These are phyloP conservation scores for Acleris laterana DNA, from an alignment of 2,888 invertebrate species.

Conservation along the genomic window DNA sequence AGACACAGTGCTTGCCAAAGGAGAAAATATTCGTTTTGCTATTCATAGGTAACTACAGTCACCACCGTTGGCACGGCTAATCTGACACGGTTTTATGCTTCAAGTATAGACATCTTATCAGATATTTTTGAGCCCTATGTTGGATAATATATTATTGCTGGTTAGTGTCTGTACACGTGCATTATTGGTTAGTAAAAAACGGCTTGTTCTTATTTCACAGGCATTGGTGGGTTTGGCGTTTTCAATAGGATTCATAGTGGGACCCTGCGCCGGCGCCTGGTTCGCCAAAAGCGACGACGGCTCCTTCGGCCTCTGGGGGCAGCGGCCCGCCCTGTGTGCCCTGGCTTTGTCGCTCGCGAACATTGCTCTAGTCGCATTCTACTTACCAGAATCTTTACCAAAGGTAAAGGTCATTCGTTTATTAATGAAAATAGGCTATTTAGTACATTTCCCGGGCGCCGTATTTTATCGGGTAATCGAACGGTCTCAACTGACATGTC, in stretches of 20 bases:
- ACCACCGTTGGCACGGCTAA: no score
- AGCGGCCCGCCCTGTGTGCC: constrained; percentile 92
- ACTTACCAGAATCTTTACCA: constrained; percentile 93
- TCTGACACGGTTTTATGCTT: no score
- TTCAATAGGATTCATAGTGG: constrained; percentile 98
- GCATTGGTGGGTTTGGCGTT: constrained; percentile 99
- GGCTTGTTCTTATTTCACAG: constrained; percentile 78
- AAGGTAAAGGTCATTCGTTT: constrained; percentile 75
- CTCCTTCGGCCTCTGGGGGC: constrained; percentile 88
- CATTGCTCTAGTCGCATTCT: constrained; percentile 88
- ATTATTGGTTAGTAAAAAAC: no score
- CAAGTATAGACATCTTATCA: no score
- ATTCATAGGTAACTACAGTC: no score
- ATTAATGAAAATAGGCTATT: no score
- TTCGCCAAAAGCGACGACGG: constrained; percentile 88
- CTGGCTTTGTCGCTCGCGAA: constrained; percentile 90
- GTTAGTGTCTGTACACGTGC: no score
- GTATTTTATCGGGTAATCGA: background rate
- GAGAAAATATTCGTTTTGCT: no score
- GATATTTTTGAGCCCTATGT: no score
- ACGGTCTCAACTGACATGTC: no score
- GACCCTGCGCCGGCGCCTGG: constrained; percentile 96
- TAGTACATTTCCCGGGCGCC: background rate
- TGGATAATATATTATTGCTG: no score
- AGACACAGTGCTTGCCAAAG: no score